Conservation (phyloP, 2,888 invertebrate genomes). For the Erebia ligea region DNA sequence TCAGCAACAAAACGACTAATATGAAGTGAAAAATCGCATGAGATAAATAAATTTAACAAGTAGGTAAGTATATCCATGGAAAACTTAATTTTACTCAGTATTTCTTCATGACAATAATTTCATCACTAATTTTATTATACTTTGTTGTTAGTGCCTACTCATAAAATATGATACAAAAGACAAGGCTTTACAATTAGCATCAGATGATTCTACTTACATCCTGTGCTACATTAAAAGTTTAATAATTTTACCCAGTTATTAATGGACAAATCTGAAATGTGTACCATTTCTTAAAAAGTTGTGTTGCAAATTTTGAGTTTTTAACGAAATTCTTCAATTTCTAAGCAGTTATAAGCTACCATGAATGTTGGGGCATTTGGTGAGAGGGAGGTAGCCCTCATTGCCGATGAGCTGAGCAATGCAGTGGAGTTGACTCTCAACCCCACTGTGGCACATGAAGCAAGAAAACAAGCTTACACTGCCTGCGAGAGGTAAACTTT, state of each 20-base stretch:
- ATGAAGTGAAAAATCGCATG: conserved; percentile 53
- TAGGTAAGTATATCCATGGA: conserved; percentile 54
- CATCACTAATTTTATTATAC: conserved; percentile 7
- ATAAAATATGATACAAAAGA: neutral
- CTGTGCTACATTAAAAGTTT: neutral
- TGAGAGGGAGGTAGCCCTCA: conserved; percentile 83
- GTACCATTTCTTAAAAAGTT: neutral
- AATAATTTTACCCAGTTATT: neutral
- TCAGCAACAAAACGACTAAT: conserved; percentile 46
- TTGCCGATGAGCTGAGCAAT: conserved; percentile 90
- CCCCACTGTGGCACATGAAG: conserved; percentile 88
- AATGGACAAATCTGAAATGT: neutral
- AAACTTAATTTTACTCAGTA: neutral
- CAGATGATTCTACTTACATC: neutral
- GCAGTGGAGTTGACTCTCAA: conserved; percentile 93
- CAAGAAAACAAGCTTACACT: conserved; percentile 91
- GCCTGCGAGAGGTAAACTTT: conserved; percentile 86
- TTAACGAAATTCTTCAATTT: conserved; percentile 15
- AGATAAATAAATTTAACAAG: conserved; percentile 50
- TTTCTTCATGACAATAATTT: conserved; percentile 31
- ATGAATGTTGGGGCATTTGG: conserved; percentile 69
- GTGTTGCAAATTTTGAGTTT: neutral
- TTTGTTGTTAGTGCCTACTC: neutral
- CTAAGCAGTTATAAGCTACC: conserved; percentile 39
- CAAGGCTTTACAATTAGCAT: no score